Conservation (phyloP, 2,888 invertebrate species). For the Cheilosia soror region DNA sequence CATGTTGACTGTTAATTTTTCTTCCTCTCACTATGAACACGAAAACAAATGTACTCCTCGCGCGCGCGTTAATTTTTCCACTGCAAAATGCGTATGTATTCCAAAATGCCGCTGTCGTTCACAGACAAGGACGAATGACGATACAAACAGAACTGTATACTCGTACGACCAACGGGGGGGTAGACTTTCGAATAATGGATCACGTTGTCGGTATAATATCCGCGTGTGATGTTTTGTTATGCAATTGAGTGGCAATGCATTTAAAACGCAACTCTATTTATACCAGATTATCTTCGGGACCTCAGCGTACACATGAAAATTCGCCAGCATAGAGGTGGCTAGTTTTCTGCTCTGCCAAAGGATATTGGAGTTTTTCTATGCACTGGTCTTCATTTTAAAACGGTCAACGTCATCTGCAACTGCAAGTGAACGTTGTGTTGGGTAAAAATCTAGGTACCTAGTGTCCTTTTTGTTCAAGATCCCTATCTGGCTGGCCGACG, state of each 20-base stretch:
- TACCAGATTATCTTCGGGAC: conserved; percentile 31
- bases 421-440: too few relatives aligned
- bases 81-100: conserved; percentile 25
- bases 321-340: conserved; percentile 20
- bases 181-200: conserved; percentile 4
- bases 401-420: background rate
- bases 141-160: background rate
- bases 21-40: conserved; percentile 35
- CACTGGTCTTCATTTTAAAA: conserved; percentile 15
- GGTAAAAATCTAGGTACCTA: too few relatives aligned
- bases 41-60: conserved; percentile 22
- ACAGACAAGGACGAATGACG: conserved; percentile 14
- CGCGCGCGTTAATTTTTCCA: background rate
- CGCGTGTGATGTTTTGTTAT: conserved; percentile 39
- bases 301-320: conserved; percentile 18
- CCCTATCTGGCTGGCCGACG: conserved; percentile 9
- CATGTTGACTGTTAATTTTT: conserved; percentile 86
- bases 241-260: conserved; percentile 57
- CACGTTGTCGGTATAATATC: conserved; percentile 40
- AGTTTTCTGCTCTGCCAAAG: conserved; percentile 1
- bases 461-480: conserved; percentile 15
- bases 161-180: background rate
- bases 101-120: conserved; percentile 3
- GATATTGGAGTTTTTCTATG: conserved; percentile 8
- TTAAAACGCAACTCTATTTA: conserved; percentile 59